phyloP scores from a whole-genome alignment of 2,888 invertebrate genomes.

The Apamea sordens region DNA sequence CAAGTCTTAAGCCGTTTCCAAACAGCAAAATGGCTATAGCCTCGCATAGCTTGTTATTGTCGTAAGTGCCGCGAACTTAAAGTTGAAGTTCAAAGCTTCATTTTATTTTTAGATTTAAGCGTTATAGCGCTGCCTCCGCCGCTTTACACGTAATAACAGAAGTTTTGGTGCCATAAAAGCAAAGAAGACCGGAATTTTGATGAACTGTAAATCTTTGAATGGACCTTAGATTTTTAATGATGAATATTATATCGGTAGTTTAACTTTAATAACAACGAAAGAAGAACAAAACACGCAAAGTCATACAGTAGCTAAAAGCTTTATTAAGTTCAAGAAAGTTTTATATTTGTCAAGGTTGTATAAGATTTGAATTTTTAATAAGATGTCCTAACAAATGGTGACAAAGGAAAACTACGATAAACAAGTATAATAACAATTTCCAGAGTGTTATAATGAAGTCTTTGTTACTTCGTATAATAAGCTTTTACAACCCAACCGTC shows the following conservation, averaged over 20 bases:
- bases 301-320: slow-evolving; percentile 9
- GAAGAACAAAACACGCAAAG: slow-evolving; percentile 25
- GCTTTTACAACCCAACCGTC: slow-evolving; percentile 22
- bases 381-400: neutral
- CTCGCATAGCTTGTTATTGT: slow-evolving; percentile 67
- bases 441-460: slow-evolving; percentile 14
- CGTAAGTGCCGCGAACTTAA: slow-evolving; percentile 67
- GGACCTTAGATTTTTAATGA: slow-evolving; percentile 35
- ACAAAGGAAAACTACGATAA: neutral
- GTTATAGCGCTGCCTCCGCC: slow-evolving; percentile 22
- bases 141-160: slow-evolving; percentile 54
- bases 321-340: slow-evolving; percentile 24
- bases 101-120: slow-evolving; percentile 64
- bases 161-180: slow-evolving; percentile 46
- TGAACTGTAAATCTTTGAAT: slow-evolving; percentile 35
- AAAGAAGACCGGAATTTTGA: slow-evolving; percentile 46
- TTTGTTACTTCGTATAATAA: slow-evolving; percentile 25
- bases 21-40: slow-evolving; percentile 61
- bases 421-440: slow-evolving; percentile 10
- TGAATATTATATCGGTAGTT: slow-evolving; percentile 27
- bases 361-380: slow-evolving; percentile 20
- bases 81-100: slow-evolving; percentile 66
- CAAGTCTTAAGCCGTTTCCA: slow-evolving; percentile 28
- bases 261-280: slow-evolving; percentile 11
- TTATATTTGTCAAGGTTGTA: slow-evolving; percentile 13